Conservation (phyloP, 1,140 invertebrate species). For the Drosophila aff. region DNA sequence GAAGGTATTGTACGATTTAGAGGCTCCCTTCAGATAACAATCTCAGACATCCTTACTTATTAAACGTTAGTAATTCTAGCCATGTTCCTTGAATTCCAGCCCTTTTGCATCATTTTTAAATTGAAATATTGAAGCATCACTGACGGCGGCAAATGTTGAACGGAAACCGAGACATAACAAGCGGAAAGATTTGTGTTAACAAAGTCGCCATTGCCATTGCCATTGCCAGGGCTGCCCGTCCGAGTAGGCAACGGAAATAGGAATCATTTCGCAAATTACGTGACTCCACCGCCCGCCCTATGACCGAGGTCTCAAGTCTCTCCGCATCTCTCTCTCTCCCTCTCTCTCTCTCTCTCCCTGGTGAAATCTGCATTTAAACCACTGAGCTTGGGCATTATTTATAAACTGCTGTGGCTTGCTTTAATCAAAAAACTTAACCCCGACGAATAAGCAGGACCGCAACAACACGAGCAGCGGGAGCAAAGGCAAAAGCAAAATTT, state of each 20-base stretch:
- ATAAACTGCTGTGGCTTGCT: slow-evolving; percentile 67
- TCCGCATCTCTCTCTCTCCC: not conserved
- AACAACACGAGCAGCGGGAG: not conserved
- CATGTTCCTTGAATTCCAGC: not conserved
- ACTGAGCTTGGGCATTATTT: slow-evolving; percentile 71
- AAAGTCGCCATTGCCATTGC: slow-evolving; percentile 58
- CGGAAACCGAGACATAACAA: slow-evolving; percentile 76
- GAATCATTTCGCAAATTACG: slow-evolving; percentile 77
- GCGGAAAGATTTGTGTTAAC: slow-evolving; percentile 81
- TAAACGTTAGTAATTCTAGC: not conserved
- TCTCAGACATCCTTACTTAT: not conserved
- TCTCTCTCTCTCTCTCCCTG: slow-evolving; percentile 1
- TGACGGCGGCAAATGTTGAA: slow-evolving; percentile 53
- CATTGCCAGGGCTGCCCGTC: slow-evolving; percentile 21
- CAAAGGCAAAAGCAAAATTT: slow-evolving; percentile 35
- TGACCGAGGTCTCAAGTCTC: not conserved
- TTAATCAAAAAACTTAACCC: slow-evolving; percentile 69
- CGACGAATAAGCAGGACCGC: slow-evolving; percentile 39
- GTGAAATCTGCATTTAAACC: slow-evolving; percentile 68
- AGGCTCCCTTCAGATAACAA: not conserved
- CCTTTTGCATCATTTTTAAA: slow-evolving; percentile 3
- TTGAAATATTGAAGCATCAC: slow-evolving; percentile 11
- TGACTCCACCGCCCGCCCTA: slow-evolving; percentile 35
- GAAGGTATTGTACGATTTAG: not conserved
- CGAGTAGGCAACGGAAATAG: slow-evolving; percentile 72